Evolutionary conservation across 2,888 invertebrate species (phyloP).

Genomic region (Thecophora atra): DNA sequence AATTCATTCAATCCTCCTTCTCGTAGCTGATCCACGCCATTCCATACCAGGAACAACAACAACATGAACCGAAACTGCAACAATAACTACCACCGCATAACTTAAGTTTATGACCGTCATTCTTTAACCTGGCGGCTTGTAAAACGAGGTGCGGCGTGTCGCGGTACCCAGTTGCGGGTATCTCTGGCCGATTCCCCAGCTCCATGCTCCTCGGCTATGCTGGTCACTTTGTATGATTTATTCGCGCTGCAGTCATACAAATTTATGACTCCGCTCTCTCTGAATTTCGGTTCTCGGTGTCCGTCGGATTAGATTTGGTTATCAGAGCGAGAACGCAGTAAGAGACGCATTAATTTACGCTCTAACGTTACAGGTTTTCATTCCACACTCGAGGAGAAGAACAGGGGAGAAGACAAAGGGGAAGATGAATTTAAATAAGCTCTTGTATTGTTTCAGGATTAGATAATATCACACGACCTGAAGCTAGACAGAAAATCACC

Average conservation of each 20-base stretch:
- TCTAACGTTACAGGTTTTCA: neutral
- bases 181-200: neutral
- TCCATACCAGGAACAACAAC: neutral
- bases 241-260: constrained; percentile 28
- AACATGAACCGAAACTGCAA: neutral
- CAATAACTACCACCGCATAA: neutral
- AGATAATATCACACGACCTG: neutral
- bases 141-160: neutral
- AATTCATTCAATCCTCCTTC: neutral
- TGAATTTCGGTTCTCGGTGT: constrained; percentile 2
- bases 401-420: neutral
- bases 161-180: neutral
- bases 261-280: constrained; percentile 25
- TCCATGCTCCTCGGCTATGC: neutral
- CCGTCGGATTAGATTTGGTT: neutral
- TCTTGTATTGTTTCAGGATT: too few species aligned
- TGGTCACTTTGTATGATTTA: constrained; percentile 36
- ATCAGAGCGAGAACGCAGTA: constrained; percentile 6
- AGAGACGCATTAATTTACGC: neutral
- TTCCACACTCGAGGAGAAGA: neutral
- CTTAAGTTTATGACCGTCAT: constrained; percentile 15
- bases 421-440: too few species aligned
- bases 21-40: constrained; percentile 7
- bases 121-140: neutral
- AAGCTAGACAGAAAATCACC: neutral